Evolutionary conservation across 2,113 vertebrate species (phyloP), one percentile per base, ranked within the genome.

Genomic region (Clinocottus analis): DNA sequence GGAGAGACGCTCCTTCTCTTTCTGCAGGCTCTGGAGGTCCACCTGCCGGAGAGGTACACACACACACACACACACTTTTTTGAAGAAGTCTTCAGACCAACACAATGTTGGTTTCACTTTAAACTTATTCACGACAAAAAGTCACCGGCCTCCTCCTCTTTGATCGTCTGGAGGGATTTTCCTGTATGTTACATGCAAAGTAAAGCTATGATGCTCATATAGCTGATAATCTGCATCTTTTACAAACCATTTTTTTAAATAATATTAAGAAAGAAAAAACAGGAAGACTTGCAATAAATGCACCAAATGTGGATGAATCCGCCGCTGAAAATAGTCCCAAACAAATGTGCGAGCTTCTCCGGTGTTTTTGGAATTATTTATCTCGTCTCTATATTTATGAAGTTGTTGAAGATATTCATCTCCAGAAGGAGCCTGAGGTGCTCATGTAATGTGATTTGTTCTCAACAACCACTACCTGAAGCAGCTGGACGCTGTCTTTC

Each of bases 1-100:
- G 7, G 17, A n/a, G 6, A 94, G 70, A 37, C 78, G 77, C 35
- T 88, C 82, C 0, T 91, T 94, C 29, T 93, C 91, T 21, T 88
- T 94, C 69, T 78, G 80, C 11, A 85, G 91, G 87, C 73, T 93
- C 83, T 93, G 87, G 12, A 94, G 79, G 73, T 95, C 95, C 19
- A 93, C 88, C 95, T 95, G 82, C 0, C 49, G 45, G 6, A 25
- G 21, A 19, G 37, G 39, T 66, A 31, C 31, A 51, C 49, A 4
- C 51, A 60, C 21, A 58, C n/a, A 72, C 14, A 29, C 37, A 31
- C 29, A 31, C 29, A 31, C n/a, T n/a, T n/a, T n/a, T n/a, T n/a
- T n/a, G n/a, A n/a, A n/a, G n/a, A n/a, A n/a, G n/a, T n/a, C n/a
- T n/a, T n/a, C n/a, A n/a, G n/a, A n/a, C n/a, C n/a, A n/a, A n/a